These are phyloP conservation scores for Rhagophthalmus giganteus DNA, from an alignment of 2,888 invertebrate species.

Conservation along the genomic window DNA sequence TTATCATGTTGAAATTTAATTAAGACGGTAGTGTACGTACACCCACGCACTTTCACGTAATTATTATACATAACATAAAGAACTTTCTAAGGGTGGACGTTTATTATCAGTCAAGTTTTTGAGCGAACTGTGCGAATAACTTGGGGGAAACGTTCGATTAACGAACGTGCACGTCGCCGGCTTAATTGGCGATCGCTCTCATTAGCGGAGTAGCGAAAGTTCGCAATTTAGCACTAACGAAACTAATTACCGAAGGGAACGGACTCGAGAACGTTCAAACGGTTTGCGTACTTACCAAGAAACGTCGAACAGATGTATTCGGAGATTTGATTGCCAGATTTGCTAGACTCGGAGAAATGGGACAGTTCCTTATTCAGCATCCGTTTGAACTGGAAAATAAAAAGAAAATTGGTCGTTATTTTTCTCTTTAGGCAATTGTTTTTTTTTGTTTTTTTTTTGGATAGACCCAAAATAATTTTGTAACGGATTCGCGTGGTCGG, in stretches of 20 bases:
- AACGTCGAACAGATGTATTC: slow-evolving; percentile 99
- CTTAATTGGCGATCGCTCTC: not conserved
- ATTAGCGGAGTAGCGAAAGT: slow-evolving; percentile 5
- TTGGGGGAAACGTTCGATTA: not conserved
- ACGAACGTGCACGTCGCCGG: too few relatives aligned
- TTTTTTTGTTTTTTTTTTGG: too few relatives aligned
- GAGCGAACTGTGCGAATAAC: not conserved
- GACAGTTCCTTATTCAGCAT: slow-evolving; percentile 99
- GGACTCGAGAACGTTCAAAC: slow-evolving; percentile 4
- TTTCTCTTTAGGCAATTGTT: too few relatives aligned
- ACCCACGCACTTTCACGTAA: too few relatives aligned
- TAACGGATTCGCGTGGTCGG: too few relatives aligned
- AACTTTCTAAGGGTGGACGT: too few relatives aligned
- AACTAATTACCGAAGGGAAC: slow-evolving; percentile 13
- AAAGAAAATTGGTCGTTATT: slow-evolving; percentile 31
- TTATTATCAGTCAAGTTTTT: too few relatives aligned
- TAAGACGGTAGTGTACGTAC: too few relatives aligned
- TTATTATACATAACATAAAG: too few relatives aligned
- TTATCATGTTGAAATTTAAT: too few relatives aligned
- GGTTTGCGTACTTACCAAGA: slow-evolving; percentile 80
- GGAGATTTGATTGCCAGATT: slow-evolving; percentile 98
- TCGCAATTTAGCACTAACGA: not conserved
- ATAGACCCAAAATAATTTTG: too few relatives aligned
- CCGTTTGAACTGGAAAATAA: slow-evolving; percentile 94
- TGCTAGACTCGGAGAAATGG: slow-evolving; percentile 98